phyloP scores from a whole-genome alignment of 2,797 vertebrate species.

The Rhinichthys osculus region DNA sequence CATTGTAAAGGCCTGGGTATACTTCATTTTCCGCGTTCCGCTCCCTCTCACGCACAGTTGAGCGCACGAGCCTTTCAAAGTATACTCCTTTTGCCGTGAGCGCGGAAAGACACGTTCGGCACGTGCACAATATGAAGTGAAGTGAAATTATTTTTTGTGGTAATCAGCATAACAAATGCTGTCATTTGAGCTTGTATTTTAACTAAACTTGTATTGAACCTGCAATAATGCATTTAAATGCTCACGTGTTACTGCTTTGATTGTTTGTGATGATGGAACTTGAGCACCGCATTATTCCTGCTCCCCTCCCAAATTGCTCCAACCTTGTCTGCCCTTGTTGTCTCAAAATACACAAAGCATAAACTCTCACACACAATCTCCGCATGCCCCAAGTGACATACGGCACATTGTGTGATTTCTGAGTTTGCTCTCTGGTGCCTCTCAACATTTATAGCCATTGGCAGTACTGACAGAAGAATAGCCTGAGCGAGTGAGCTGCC shows the following conservation, averaged over 20 bases:
- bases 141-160: not conserved
- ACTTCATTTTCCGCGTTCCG: no score
- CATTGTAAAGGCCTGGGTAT: not conserved
- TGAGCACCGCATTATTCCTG: slow-evolving; percentile 67
- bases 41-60: no score
- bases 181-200: not conserved
- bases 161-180: not conserved
- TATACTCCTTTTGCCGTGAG: no score
- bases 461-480: slow-evolving; percentile 71
- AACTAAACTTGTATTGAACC: not conserved
- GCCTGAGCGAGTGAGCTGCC: slow-evolving; percentile 67
- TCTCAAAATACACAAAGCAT: slow-evolving; percentile 80
- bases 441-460: slow-evolving; percentile 86
- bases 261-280: slow-evolving; percentile 56
- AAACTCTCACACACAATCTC: slow-evolving; percentile 73
- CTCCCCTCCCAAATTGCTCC: slow-evolving; percentile 71
- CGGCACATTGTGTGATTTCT: slow-evolving; percentile 84
- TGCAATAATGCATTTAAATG: slow-evolving; percentile 23
- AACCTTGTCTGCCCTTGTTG: slow-evolving; percentile 81
- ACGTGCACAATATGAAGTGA: not conserved
- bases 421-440: slow-evolving; percentile 84
- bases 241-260: slow-evolving; percentile 68
- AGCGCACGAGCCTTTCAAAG: no score
- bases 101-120: no score
- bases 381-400: slow-evolving; percentile 72